Evolutionary conservation across 2,888 invertebrate species (phyloP).

Genomic region (Troilus luridus): DNA sequence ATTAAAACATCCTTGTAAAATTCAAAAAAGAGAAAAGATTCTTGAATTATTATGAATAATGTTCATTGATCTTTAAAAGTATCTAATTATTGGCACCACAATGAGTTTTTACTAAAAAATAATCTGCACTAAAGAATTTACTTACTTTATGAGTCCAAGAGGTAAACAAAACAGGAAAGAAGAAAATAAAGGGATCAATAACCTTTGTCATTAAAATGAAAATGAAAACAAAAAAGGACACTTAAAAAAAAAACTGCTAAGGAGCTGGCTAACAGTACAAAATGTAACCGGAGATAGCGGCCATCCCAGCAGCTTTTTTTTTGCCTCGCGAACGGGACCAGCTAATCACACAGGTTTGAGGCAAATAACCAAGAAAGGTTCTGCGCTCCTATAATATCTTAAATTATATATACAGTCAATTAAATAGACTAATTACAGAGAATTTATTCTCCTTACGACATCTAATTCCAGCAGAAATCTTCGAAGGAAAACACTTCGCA

Average conservation of each 20-base stretch:
- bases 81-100: too few relatives aligned
- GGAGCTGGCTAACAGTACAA: constrained; percentile 14
- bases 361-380: constrained; percentile 22
- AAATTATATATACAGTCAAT: neutral
- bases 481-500: neutral
- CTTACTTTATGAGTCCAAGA: too few relatives aligned
- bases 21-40: too few relatives aligned
- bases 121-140: too few relatives aligned
- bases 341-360: constrained; percentile 46
- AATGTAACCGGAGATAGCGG: constrained; percentile 27
- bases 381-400: neutral
- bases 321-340: constrained; percentile 29
- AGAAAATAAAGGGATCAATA: constrained; percentile 7
- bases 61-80: too few relatives aligned
- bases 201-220: neutral
- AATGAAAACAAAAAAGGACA: neutral
- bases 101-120: too few relatives aligned
- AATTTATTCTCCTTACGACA: neutral
- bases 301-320: neutral
- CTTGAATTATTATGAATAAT: too few relatives aligned
- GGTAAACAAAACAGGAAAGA: neutral
- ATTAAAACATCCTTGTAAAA: too few relatives aligned
- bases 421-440: too few relatives aligned
- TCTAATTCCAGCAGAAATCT: neutral
- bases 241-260: neutral